A percentile compares a stretch with the other conserved stretches of the same genome.
phyloP scores from a whole-genome alignment of 2,888 invertebrate genomes.

The Sisyra nigra region DNA sequence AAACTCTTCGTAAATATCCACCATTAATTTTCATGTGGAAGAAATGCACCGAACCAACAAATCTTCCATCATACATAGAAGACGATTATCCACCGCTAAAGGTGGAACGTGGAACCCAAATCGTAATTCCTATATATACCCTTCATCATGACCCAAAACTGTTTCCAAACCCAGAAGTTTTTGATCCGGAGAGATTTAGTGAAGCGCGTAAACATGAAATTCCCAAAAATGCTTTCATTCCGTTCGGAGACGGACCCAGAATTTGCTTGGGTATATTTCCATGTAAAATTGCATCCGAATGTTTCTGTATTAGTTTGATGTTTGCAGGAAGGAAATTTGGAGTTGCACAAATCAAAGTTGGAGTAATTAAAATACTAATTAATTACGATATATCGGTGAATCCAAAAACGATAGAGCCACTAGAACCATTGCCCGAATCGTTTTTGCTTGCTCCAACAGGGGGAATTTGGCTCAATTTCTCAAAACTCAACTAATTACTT shows the following conservation, averaged over 20 bases:
- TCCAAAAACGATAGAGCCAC: not conserved
- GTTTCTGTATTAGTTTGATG: too few relatives aligned
- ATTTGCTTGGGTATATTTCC: slow-evolving; percentile 4
- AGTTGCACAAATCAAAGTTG: slow-evolving; percentile 1
- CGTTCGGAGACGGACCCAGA: slow-evolving; percentile 4
- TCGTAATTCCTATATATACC: not conserved
- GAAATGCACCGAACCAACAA: not conserved
- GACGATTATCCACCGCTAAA: not conserved
- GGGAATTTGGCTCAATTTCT: slow-evolving; percentile 16
- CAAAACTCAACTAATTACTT: not conserved
- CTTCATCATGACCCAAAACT: not conserved
- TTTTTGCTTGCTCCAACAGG: not conserved
- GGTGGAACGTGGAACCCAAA: not conserved
- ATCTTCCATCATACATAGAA: too few relatives aligned
- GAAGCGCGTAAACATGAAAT: slow-evolving; percentile 1
- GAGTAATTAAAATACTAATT: not conserved
- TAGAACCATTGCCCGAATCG: not conserved
- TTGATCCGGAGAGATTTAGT: slow-evolving; percentile 4
- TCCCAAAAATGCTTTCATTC: not conserved
- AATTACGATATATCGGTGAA: not conserved
- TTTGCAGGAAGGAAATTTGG: slow-evolving; percentile 2
- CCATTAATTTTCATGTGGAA: not conserved
- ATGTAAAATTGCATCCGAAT: too few relatives aligned
- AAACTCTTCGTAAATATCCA: not conserved
- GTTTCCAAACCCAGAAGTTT: slow-evolving; percentile 1